These are phyloP conservation scores for Quadriops clusia DNA, from an alignment of 2,888 invertebrate genomes.

Conservation along the genomic window DNA sequence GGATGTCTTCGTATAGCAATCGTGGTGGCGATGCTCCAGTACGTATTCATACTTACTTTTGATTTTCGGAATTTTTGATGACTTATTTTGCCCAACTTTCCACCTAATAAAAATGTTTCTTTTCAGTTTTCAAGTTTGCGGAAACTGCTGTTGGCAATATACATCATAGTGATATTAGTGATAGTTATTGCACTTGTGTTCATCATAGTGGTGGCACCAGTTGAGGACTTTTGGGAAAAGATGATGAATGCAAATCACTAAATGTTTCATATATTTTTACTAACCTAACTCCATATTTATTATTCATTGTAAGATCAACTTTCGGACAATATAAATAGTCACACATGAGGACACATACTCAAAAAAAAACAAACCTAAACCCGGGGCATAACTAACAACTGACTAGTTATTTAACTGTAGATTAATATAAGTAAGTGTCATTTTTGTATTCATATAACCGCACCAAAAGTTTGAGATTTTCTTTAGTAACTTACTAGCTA, in stretches of 20 bases:
- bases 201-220: conserved; percentile 63
- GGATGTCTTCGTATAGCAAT: conserved; percentile 51
- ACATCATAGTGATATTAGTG: conserved; percentile 56
- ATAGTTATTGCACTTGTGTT: conserved; percentile 64
- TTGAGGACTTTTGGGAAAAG: conserved; percentile 48
- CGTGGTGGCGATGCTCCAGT: conserved; percentile 69
- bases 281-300: conserved; percentile 2
- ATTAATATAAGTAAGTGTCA: too few species aligned
- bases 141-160: conserved; percentile 65
- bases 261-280: too few species aligned
- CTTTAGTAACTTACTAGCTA: too few species aligned
- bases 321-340: too few species aligned
- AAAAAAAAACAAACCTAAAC: too few species aligned
- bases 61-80: not conserved
- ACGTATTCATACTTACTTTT: conserved; percentile 26
- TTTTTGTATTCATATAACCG: too few species aligned
- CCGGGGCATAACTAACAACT: too few species aligned
- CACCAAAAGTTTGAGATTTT: too few species aligned
- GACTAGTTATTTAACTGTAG: too few species aligned
- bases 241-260: too few species aligned
- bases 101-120: conserved; percentile 20
- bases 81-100: conserved; percentile 1
- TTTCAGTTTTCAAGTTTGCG: conserved; percentile 67
- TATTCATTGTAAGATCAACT: too few species aligned
- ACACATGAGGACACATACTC: too few species aligned